Conservation (phyloP, 2,888 invertebrate genomes). For the Clunio marinus region DNA sequence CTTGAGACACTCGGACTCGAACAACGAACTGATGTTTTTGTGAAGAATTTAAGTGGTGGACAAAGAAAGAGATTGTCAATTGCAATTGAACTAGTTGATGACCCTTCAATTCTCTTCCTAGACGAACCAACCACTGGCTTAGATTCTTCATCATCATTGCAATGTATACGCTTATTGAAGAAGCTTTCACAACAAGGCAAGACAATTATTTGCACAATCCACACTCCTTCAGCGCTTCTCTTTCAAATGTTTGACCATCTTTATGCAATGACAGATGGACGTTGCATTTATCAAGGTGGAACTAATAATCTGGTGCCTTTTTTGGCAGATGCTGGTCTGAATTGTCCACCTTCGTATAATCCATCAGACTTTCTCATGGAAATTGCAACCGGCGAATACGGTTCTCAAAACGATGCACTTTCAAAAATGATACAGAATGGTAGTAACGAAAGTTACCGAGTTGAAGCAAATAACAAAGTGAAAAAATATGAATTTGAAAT, state of each 20-base stretch:
- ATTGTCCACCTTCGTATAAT: slow-evolving; percentile 87
- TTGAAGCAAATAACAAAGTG: slow-evolving; percentile 40
- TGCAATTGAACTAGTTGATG: slow-evolving; percentile 2
- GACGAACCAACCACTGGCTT: slow-evolving; percentile 53
- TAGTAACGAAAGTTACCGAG: slow-evolving; percentile 56
- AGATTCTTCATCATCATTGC: slow-evolving; percentile 77
- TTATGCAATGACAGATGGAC: slow-evolving; percentile 75
- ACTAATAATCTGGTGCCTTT: slow-evolving; percentile 72
- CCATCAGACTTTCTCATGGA: slow-evolving; percentile 89
- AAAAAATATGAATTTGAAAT: too few species aligned
- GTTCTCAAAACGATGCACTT: slow-evolving; percentile 55
- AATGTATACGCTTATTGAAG: slow-evolving; percentile 74
- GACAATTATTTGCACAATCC: slow-evolving; percentile 83
- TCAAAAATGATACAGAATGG: slow-evolving; percentile 63
- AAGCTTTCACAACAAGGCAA: slow-evolving; percentile 76
- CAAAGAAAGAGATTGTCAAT: slow-evolving; percentile 17
- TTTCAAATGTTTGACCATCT: slow-evolving; percentile 86
- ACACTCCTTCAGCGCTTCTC: slow-evolving; percentile 83
- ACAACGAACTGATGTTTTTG: background rate
- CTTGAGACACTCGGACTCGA: slow-evolving; percentile 56
- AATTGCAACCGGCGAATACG: slow-evolving; percentile 75
- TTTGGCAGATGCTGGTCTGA: slow-evolving; percentile 63
- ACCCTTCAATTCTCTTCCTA: slow-evolving; percentile 2
- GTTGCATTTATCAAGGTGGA: slow-evolving; percentile 76
- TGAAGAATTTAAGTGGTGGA: slow-evolving; percentile 44